Evolutionary conservation across 2,888 invertebrate genomes (phyloP).

Genomic region (Archaeoteleia sp.): DNA sequence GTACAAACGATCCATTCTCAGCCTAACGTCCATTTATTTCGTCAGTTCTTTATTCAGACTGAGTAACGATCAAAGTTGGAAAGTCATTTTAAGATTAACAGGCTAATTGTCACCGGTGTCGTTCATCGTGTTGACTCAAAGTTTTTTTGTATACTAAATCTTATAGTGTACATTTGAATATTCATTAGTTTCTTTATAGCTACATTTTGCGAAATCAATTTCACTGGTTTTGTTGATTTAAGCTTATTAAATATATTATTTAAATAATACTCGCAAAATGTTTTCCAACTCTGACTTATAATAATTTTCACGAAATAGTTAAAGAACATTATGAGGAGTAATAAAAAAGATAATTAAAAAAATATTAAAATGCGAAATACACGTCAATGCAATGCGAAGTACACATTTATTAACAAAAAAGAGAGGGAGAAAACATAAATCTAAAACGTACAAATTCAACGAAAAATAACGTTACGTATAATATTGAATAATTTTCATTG

Average conservation of each 20-base stretch:
- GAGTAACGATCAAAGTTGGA: constrained; percentile 31
- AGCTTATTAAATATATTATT: constrained; percentile 25
- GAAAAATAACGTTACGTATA: constrained; percentile 18
- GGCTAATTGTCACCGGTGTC: constrained; percentile 19
- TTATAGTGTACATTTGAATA: no score
- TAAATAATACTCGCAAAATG: constrained; percentile 32
- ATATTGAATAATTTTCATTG: constrained; percentile 12
- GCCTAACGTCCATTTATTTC: constrained; percentile 12
- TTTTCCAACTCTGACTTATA: constrained; percentile 36
- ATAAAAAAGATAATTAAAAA: constrained; percentile 8
- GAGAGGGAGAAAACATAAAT: constrained; percentile 8
- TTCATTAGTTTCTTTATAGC: constrained; percentile 16
- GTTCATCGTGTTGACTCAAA: constrained; percentile 28
- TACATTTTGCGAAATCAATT: constrained; percentile 29
- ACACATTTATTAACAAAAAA: no score
- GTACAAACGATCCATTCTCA: constrained; percentile 36
- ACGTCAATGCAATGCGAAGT: no score
- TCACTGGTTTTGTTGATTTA: constrained; percentile 38
- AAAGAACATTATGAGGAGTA: constrained; percentile 8
- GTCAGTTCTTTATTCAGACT: constrained; percentile 10
- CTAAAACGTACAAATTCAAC: constrained; percentile 26
- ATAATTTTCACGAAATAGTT: no score
- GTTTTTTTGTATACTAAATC: no score
- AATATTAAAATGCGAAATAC: no score
- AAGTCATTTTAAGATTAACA: constrained; percentile 24